These are phyloP conservation scores for Peromyscus californicus DNA, from an alignment of 2,113 vertebrate species.

Conservation along the genomic window DNA sequence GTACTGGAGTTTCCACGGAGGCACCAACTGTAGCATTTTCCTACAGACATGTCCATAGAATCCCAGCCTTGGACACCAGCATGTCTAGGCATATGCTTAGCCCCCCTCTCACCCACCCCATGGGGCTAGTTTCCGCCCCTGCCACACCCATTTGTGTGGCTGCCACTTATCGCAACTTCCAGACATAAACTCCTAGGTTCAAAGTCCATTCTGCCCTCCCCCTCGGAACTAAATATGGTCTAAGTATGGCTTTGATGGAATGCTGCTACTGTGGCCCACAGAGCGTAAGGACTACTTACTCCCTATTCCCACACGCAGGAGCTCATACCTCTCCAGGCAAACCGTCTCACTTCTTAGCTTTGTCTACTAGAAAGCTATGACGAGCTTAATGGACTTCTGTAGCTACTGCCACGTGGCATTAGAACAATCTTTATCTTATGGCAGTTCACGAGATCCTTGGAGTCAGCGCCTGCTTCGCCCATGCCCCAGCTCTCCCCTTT, in stretches of 20 bases:
- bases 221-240: not conserved
- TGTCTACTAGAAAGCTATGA: not conserved
- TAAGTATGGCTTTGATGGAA: conserved; percentile 5
- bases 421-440: not conserved
- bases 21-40: not conserved
- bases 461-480: not conserved
- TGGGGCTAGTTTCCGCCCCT: not conserved
- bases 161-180: not conserved
- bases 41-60: not conserved
- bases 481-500: not conserved
- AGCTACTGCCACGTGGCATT: not conserved
- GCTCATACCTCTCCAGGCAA: not conserved
- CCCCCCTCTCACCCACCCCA: not conserved
- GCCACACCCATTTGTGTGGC: not conserved
- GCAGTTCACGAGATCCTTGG: not conserved
- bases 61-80: not conserved
- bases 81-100: not conserved
- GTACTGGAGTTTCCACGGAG: not conserved
- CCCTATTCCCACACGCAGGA: not conserved
- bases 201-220: not conserved
- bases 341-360: not conserved
- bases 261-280: not conserved
- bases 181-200: not conserved
- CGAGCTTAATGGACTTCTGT: not conserved
- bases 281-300: not conserved